Evolutionary conservation across 2,113 vertebrate genomes (phyloP).

Genomic region (Rousettus leschenaultii): DNA sequence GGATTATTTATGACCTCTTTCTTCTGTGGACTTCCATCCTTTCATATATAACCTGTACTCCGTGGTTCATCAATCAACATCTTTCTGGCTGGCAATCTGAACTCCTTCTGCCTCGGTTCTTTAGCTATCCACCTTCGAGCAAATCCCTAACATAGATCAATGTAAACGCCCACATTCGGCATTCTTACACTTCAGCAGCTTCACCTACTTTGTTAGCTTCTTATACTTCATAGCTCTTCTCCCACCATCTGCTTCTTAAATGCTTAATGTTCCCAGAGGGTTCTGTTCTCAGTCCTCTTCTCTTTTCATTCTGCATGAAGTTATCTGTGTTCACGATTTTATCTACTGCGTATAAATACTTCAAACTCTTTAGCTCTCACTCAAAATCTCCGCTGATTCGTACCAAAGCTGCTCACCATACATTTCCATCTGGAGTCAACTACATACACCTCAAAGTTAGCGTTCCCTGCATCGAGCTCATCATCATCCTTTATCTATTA

Average conservation of each 20-base stretch:
- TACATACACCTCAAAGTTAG: background rate
- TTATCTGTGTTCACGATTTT: background rate
- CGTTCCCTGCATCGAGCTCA: background rate
- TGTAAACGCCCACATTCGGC: background rate
- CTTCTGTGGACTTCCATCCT: background rate
- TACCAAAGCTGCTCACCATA: background rate
- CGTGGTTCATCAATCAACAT: background rate
- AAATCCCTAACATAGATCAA: background rate
- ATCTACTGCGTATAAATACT: background rate
- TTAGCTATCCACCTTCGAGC: background rate
- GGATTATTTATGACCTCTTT: background rate
- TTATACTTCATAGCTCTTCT: background rate
- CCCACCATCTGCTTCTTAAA: background rate
- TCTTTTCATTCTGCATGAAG: background rate
- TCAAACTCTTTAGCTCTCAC: background rate
- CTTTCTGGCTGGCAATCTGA: background rate
- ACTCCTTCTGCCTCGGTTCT: background rate
- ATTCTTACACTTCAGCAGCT: background rate
- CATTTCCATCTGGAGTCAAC: background rate
- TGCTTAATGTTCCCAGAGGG: background rate
- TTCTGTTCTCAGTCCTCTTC: background rate
- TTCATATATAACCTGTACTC: background rate
- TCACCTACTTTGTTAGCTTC: background rate
- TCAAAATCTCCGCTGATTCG: background rate
- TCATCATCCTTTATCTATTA: background rate